A percentile compares a stretch with the other conserved stretches of the same genome.
Conservation (phyloP, 2,888 invertebrate species). For the Ellobium chinense region DNA sequence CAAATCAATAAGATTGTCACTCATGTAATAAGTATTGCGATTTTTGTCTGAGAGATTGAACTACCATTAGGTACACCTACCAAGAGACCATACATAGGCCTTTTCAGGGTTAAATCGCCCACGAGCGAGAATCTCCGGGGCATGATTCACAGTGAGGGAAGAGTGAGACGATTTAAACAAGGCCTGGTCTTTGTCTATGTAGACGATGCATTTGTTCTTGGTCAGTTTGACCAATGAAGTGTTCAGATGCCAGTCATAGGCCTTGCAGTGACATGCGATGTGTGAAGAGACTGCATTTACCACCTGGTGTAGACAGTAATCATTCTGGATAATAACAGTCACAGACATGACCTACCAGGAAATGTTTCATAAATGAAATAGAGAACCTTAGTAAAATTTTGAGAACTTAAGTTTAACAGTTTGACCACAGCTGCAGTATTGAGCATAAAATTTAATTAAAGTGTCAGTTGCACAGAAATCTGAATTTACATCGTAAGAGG, state of each 20-base stretch:
- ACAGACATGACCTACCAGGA: too few relatives aligned
- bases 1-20: too few relatives aligned
- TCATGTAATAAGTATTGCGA: too few relatives aligned
- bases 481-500: too few relatives aligned
- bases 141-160: slow-evolving; percentile 9
- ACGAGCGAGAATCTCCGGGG: slow-evolving; percentile 7
- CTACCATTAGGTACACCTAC: slow-evolving; percentile 2
- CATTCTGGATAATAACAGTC: too few relatives aligned
- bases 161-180: not conserved
- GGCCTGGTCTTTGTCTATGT: not conserved
- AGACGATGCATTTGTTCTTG: slow-evolving; percentile 1
- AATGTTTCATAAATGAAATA: too few relatives aligned
- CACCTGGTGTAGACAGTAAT: slow-evolving; percentile 8
- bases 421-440: not conserved
- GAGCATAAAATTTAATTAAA: too few relatives aligned
- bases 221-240: slow-evolving; percentile 22
- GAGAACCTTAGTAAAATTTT: too few relatives aligned
- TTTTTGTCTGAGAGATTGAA: not conserved
- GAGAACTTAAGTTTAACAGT: too few relatives aligned
- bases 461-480: too few relatives aligned
- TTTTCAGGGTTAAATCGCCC: slow-evolving; percentile 28
- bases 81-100: slow-evolving; percentile 62
- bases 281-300: slow-evolving; percentile 1
- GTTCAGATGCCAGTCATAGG: slow-evolving; percentile 7
- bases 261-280: slow-evolving; percentile 10